A percentile compares a stretch with the other conserved stretches of the same genome.
phyloP scores from a whole-genome alignment of 2,797 vertebrate genomes.

The Acrocephalus scirpaceus region DNA sequence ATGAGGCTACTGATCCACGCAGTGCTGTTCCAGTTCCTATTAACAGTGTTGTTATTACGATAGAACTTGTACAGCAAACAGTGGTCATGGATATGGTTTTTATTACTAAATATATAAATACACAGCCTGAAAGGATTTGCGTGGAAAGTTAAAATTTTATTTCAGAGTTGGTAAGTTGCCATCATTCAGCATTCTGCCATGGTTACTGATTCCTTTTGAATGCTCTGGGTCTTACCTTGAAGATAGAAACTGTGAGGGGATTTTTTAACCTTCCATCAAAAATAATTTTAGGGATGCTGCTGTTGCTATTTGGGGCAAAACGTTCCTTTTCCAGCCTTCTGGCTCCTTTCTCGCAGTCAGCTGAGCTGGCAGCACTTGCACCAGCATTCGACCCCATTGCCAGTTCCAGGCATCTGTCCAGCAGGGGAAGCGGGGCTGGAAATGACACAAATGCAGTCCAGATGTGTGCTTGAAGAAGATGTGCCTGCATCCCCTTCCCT shows the following conservation, averaged over 20 bases:
- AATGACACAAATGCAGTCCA: background rate
- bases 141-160: slow-evolving; percentile 52
- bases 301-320: background rate
- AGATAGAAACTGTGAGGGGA: background rate
- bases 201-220: slow-evolving; percentile 14
- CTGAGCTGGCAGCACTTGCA: background rate
- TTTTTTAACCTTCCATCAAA: slow-evolving; percentile 4
- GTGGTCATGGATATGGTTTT: slow-evolving; percentile 42
- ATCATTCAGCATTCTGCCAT: slow-evolving; percentile 1
- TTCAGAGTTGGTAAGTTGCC: slow-evolving; percentile 51
- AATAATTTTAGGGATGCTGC: background rate
- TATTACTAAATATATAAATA: slow-evolving; percentile 52
- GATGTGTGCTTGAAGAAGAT: background rate
- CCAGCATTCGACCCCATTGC: background rate
- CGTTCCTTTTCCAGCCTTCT: background rate
- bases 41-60: background rate
- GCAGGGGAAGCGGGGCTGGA: background rate
- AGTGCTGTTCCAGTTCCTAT: slow-evolving; percentile 30
- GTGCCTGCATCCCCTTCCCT: background rate
- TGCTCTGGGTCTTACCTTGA: background rate
- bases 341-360: background rate
- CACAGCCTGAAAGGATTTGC: slow-evolving; percentile 43
- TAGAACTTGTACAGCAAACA: slow-evolving; percentile 24
- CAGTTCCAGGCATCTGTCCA: background rate
- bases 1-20: background rate